Percentiles rank a stretch among this genome's conserved stretches.
Evolutionary conservation across 2,888 invertebrate genomes (phyloP).

Genomic region (Caradrina clavipalpis): DNA sequence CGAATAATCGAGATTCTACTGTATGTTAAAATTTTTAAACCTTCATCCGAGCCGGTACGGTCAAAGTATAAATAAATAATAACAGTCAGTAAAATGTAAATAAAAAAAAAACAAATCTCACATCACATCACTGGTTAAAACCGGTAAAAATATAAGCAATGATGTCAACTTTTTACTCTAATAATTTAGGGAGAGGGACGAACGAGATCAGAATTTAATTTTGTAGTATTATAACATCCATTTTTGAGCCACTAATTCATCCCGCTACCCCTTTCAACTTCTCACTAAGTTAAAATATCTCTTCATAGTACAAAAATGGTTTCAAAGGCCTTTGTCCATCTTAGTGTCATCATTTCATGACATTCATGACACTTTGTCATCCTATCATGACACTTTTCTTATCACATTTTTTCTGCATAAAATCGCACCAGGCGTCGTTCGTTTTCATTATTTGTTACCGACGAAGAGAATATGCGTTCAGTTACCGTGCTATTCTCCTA

Average conservation of each 20-base stretch:
- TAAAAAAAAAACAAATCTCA: conserved; percentile 32
- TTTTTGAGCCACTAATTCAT: conserved; percentile 39
- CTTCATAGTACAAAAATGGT: conserved; percentile 36
- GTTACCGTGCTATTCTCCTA: conserved; percentile 40
- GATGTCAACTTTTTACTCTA: conserved; percentile 10
- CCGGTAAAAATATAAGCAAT: conserved; percentile 6
- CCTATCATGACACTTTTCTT: conserved; percentile 30
- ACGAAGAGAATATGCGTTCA: not conserved
- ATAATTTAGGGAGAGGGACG: conserved; percentile 3
- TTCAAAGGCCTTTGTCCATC: conserved; percentile 30
- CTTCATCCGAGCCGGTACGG: conserved; percentile 10
- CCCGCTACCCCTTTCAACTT: conserved; percentile 10
- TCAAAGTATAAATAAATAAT: conserved; percentile 18
- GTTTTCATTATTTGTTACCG: conserved; percentile 2
- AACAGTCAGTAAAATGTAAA: conserved; percentile 41
- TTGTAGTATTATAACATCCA: conserved; percentile 25
- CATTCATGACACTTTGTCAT: too few species aligned
- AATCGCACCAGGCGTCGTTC: conserved; percentile 5
- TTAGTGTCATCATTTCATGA: conserved; percentile 15
- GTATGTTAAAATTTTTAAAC: conserved; percentile 1
- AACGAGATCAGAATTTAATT: conserved; percentile 27
- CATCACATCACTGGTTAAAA: conserved; percentile 32
- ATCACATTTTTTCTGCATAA: conserved; percentile 34
- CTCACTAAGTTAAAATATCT: conserved; percentile 1
- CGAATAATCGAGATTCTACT: too few species aligned